These are phyloP conservation scores for Caenorhabditis parvicauda DNA, from an alignment of 2,888 invertebrate genomes.

Conservation along the genomic window DNA sequence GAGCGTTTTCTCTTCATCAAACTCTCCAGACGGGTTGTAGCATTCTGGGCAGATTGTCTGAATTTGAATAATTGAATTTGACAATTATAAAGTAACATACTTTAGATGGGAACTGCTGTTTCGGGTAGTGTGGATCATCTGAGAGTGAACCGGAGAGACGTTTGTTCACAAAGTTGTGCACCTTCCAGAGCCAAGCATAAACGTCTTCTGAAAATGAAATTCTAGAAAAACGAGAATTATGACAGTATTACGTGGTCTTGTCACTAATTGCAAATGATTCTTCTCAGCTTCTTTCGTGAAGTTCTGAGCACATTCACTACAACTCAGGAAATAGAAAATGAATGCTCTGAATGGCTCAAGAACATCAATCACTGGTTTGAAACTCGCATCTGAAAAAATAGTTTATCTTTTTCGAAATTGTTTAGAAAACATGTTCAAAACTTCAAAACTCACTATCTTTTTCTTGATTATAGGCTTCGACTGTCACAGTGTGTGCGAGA, in stretches of 20 bases:
- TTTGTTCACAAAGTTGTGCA: conserved; percentile 87
- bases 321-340: conserved; percentile 87
- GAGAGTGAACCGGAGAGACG: conserved; percentile 79
- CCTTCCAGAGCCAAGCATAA: conserved; percentile 87
- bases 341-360: conserved; percentile 82
- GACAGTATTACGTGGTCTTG: conserved; percentile 24
- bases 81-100: conserved; percentile 5
- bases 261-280: conserved; percentile 47
- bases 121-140: conserved; percentile 86
- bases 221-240: background rate
- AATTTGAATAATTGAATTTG: background rate
- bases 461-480: conserved; percentile 70
- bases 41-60: conserved; percentile 46
- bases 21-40: conserved; percentile 32
- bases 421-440: background rate
- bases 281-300: conserved; percentile 79
- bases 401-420: background rate
- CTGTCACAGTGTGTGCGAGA: conserved; percentile 85
- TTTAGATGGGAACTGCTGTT: conserved; percentile 67
- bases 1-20: conserved; percentile 47
- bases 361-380: conserved; percentile 71
- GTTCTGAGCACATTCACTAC: conserved; percentile 83
- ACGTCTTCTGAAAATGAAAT: conserved; percentile 71
- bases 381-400: conserved; percentile 38
- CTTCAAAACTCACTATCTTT: conserved; percentile 50